Percentiles rank a stretch among this genome's conserved stretches.
Conservation (phyloP, 2,797 vertebrate genomes). For the Paedocypris micromegethes region DNA sequence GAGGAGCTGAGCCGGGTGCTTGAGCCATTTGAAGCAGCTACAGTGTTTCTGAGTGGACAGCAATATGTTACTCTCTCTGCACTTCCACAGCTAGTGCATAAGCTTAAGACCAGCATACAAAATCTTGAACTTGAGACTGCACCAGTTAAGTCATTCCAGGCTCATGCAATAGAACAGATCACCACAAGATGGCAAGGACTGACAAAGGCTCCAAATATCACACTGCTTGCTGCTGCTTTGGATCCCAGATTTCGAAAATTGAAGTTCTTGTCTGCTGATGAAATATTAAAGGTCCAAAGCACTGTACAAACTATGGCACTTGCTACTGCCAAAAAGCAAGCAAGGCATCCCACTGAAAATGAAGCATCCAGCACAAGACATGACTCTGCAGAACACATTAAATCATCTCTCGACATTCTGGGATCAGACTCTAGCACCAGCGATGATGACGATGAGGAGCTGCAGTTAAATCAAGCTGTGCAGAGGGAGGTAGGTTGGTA, state of each 20-base stretch:
- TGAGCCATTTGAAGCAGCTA: slow-evolving; percentile 42
- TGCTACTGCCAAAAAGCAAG: slow-evolving; percentile 32
- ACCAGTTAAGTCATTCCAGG: slow-evolving; percentile 34
- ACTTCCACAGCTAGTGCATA: slow-evolving; percentile 42
- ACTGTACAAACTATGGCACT: slow-evolving; percentile 32
- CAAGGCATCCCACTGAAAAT: neutral
- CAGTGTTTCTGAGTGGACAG: slow-evolving; percentile 39
- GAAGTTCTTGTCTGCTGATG: slow-evolving; percentile 26
- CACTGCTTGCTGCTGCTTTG: slow-evolving; percentile 43
- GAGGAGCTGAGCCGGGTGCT: slow-evolving; percentile 34
- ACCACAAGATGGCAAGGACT: slow-evolving; percentile 33
- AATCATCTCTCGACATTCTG: too few relatives aligned
- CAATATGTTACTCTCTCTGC: slow-evolving; percentile 38
- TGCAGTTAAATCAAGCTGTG: slow-evolving; percentile 20
- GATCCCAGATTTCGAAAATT: slow-evolving; percentile 42
- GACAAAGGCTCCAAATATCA: slow-evolving; percentile 17
- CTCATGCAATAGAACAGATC: slow-evolving; percentile 34
- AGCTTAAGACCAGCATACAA: slow-evolving; percentile 23
- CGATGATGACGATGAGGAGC: slow-evolving; percentile 25
- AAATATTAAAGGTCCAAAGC: slow-evolving; percentile 34
- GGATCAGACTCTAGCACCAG: too few relatives aligned
- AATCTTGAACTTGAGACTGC: slow-evolving; percentile 29
- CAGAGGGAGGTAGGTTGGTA: slow-evolving; percentile 29
- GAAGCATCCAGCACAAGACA: slow-evolving; percentile 8
- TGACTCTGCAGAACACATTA: slow-evolving; percentile 14